Base-by-base conservation (phyloP, 2,113 vertebrate species). In the Nyctibius bracteatus region DNA sequence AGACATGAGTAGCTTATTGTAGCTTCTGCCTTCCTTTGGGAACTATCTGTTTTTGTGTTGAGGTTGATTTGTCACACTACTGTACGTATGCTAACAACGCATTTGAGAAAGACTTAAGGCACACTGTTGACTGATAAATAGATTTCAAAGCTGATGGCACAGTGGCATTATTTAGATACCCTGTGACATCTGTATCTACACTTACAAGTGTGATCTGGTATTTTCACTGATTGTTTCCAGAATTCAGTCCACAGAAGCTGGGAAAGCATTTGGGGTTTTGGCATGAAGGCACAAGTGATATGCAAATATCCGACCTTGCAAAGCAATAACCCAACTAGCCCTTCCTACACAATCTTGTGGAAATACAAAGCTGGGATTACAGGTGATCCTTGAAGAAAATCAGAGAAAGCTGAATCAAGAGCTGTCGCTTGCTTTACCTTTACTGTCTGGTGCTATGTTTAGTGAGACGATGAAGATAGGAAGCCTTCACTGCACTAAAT, bases 41-140 rank as follows among this genome's bases (percentile, higher is more conserved):
- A 84, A 93, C 43, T 25, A 75, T 74, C 18, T 61, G 30, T 6
- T 80, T 89, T 70, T 67, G 39, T 81, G 41, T 52, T 81, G 83
- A 90, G 28, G 33, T 19, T 93, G 43, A 81, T 94, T 93, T 94
- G 52, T 54, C 52, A 51, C 0, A 1, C 31, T 88, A 43, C 8
- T 87, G 7, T 62, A 63, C n/a, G 65, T 66, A 87, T 94, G 65
- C 27, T 92, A 87, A 91, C 85, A 94, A 54, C 5, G 2, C 81
- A 78, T 70, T 95, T 86, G 67, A 81, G 74, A 86, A 86, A 94
- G 92, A 57, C 62, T 89, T 61, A 66, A 91, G 51, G 55, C 77
- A 81, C 39, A 39, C 10, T 82, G 52, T 84, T 93, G 84, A 91
- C n/a, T n/a, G n/a, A n/a, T n/a, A n/a, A n/a, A n/a, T 74, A 94